Conservation (phyloP, 2,888 invertebrate genomes). For the Ophioninae sp. region DNA sequence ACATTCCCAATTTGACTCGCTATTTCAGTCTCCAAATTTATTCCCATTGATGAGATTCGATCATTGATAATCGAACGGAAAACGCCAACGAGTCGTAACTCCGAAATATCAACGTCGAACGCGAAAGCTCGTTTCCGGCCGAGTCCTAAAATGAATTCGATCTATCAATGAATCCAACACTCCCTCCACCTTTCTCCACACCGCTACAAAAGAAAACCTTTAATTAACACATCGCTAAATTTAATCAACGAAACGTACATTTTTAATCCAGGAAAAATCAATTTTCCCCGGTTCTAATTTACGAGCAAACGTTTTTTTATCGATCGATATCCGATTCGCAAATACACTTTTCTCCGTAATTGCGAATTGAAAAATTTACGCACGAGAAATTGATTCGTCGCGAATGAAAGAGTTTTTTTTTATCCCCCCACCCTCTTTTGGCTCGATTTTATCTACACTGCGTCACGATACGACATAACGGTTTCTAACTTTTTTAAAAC, state of each 20-base stretch:
- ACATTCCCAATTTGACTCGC: neutral
- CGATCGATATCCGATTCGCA: neutral
- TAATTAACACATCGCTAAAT: neutral
- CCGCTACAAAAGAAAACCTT: neutral
- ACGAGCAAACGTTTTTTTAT: neutral
- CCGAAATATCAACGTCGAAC: neutral
- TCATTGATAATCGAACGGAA: neutral
- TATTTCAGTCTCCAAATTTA: neutral
- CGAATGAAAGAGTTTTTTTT: neutral
- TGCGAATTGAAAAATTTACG: constrained; percentile 36
- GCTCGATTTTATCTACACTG: constrained; percentile 8
- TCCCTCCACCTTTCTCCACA: too few relatives aligned
- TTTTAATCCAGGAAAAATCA: neutral
- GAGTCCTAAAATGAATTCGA: neutral
- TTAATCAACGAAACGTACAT: neutral
- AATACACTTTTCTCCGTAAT: constrained; percentile 9
- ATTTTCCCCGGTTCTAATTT: neutral
- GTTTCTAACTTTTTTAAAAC: constrained; percentile 64
- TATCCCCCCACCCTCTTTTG: neutral
- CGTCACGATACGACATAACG: constrained; percentile 62
- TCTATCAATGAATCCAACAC: neutral
- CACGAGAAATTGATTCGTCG: constrained; percentile 35
- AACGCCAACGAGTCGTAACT: neutral
- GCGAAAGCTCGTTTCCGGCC: neutral
- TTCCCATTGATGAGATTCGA: neutral